Conservation (phyloP, 2,888 invertebrate species). For the Mayetiola destructor region DNA sequence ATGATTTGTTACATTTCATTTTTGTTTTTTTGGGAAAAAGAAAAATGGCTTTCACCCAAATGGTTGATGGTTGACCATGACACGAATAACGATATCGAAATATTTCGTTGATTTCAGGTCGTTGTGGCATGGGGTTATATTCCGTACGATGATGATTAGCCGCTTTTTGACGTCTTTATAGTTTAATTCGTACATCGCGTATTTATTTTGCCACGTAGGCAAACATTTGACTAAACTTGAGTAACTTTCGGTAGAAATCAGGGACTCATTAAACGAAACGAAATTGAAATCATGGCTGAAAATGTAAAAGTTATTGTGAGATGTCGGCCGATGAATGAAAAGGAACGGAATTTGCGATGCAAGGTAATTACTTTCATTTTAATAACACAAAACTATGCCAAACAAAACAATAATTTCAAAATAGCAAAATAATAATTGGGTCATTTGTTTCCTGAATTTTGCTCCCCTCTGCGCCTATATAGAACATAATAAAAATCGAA, state of each 20-base stretch:
- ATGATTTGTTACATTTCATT: too few species aligned
- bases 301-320: conserved; percentile 30
- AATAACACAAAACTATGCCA: too few species aligned
- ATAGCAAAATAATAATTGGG: too few species aligned
- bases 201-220: too few species aligned
- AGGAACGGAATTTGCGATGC: conserved; percentile 54
- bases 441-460: too few species aligned
- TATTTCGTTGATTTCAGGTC: not conserved
- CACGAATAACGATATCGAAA: not conserved
- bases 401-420: too few species aligned
- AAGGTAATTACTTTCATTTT: too few species aligned
- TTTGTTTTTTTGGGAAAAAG: too few species aligned
- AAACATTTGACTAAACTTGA: too few species aligned
- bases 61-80: not conserved
- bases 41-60: too few species aligned
- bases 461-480: too few species aligned
- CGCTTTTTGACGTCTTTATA: not conserved
- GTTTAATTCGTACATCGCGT: too few species aligned
- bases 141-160: not conserved
- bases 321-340: conserved; percentile 71
- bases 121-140: not conserved
- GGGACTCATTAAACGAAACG: not conserved
- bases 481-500: conserved; percentile 55
- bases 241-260: not conserved
- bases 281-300: conserved; percentile 25